Evolutionary conservation across 2,113 vertebrate species (phyloP).

Genomic region (Choloepus hoffmanni): DNA sequence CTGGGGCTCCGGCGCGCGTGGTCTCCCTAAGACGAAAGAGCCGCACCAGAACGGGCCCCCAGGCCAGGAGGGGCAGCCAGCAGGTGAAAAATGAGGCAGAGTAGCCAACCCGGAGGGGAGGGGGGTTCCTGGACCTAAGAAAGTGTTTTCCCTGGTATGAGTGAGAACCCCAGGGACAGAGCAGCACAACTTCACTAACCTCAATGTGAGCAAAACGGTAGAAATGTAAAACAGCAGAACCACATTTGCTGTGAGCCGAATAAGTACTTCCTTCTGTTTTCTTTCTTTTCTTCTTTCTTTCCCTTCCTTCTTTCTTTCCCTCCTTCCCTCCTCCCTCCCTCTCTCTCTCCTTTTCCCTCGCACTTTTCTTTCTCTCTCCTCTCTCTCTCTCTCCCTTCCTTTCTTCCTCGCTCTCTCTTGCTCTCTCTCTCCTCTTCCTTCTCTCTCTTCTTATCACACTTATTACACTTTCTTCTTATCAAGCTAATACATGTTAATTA

Average conservation of each 20-base stretch:
- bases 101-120: neutral
- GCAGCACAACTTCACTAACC: accelerated
- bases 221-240: neutral
- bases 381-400: too few relatives aligned
- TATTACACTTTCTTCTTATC: neutral
- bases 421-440: neutral
- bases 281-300: neutral
- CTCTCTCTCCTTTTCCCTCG: accelerated
- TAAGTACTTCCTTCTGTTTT: neutral
- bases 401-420: too few relatives aligned
- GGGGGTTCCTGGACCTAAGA: neutral
- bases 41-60: neutral
- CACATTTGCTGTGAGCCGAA: neutral
- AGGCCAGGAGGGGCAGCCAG: neutral
- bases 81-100: neutral
- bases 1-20: neutral
- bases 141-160: neutral
- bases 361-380: accelerated
- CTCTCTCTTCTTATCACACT: neutral
- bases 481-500: slow-evolving; percentile 17
- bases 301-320: neutral
- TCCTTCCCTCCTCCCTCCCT: accelerated
- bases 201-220: neutral
- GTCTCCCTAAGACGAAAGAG: neutral
- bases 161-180: neutral